Conservation (phyloP, 2,113 vertebrate species). For the Cettia cetti region DNA sequence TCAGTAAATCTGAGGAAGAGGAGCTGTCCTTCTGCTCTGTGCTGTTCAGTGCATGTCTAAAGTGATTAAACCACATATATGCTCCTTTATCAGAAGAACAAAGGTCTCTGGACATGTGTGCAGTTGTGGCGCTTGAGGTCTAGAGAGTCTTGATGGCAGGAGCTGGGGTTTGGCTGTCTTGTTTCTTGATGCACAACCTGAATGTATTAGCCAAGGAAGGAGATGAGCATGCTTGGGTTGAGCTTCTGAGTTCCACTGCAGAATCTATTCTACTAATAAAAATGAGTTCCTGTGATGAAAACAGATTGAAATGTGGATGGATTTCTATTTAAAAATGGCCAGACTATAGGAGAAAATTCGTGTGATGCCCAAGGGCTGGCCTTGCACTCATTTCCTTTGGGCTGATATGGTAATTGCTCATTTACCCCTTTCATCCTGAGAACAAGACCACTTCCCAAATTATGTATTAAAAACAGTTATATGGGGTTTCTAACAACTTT, state of each 20-base stretch:
- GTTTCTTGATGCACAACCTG: not conserved
- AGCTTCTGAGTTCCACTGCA: not conserved
- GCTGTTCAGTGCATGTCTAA: not conserved
- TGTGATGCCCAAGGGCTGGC: fast-evolving
- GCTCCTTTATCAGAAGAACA: fast-evolving
- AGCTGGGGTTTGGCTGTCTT: not conserved
- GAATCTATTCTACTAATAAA: not conserved
- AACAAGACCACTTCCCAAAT: not conserved
- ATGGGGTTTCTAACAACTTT: not conserved
- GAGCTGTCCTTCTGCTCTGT: not conserved
- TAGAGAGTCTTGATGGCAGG: fast-evolving
- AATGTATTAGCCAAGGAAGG: not conserved
- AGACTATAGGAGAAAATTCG: not conserved
- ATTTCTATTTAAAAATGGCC: not conserved
- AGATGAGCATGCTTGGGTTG: fast-evolving
- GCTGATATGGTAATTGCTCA: not conserved
- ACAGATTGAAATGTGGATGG: not conserved
- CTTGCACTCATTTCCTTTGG: not conserved
- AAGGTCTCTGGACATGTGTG: not conserved
- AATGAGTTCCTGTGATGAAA: not conserved
- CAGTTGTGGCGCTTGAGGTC: fast-evolving
- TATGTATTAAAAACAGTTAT: not conserved
- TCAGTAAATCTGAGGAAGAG: not conserved
- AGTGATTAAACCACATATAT: not conserved
- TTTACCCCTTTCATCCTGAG: not conserved